Conservation (phyloP, 2,888 invertebrate species). For the Timema podura region DNA sequence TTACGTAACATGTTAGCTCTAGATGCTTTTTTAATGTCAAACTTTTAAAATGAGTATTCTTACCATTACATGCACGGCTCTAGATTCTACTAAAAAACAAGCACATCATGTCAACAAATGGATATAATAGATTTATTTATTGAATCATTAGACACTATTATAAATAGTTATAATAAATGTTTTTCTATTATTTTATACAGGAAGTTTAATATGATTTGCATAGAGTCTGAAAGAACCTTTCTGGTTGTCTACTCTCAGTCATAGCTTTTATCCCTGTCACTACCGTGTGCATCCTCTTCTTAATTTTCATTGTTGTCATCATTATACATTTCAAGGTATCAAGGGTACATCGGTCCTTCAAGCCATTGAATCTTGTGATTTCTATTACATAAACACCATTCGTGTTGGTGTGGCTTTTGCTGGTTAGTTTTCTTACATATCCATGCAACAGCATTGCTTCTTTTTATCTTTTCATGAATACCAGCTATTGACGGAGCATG, state of each 20-base stretch:
- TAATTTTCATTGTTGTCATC: neutral
- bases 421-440: constrained; percentile 6
- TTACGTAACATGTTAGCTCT: neutral
- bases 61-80: neutral
- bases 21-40: neutral
- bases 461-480: neutral
- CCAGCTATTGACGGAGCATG: too few species aligned
- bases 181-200: too few species aligned
- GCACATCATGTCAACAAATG: too few species aligned
- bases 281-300: neutral
- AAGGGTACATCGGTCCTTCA: neutral
- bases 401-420: neutral
- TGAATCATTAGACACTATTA: too few species aligned
- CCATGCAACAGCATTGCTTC: neutral
- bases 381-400: neutral
- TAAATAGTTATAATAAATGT: too few species aligned
- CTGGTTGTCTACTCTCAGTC: neutral
- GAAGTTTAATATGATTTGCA: too few species aligned
- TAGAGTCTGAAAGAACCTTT: too few species aligned
- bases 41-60: neutral
- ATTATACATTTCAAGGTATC: constrained; percentile 1
- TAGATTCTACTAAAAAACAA: neutral
- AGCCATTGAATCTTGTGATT: constrained; percentile 3
- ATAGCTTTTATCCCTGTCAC: neutral
- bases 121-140: too few species aligned